Evolutionary conservation across 2,113 vertebrate genomes (phyloP).

Genomic region (Clarias magur): DNA sequence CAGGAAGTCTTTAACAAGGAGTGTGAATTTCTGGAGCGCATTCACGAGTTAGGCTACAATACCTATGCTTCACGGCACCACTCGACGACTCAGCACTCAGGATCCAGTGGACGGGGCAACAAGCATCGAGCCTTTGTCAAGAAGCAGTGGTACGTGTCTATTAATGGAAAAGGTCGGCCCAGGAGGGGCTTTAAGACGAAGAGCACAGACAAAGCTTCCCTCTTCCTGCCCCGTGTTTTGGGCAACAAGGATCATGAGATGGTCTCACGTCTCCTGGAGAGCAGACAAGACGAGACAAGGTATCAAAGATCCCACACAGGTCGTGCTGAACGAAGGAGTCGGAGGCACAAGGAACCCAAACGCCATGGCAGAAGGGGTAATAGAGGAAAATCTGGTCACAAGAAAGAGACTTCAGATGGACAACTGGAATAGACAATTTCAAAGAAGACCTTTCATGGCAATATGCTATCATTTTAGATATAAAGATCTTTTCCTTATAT

Average conservation of each 20-base stretch:
- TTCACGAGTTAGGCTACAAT: constrained; percentile 94
- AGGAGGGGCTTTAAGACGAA: constrained; percentile 90
- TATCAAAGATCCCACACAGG: constrained; percentile 56
- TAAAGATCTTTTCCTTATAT: constrained; percentile 24
- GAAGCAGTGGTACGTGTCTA: constrained; percentile 93
- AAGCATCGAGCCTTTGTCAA: constrained; percentile 74
- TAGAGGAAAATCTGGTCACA: constrained; percentile 34
- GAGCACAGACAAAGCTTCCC: constrained; percentile 92
- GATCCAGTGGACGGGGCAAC: constrained; percentile 41
- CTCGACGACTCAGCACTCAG: constrained; percentile 67
- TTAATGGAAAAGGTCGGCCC: constrained; percentile 95
- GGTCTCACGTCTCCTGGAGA: constrained; percentile 69
- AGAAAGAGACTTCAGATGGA: constrained; percentile 11
- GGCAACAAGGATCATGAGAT: constrained; percentile 92
- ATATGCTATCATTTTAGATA: constrained; percentile 27
- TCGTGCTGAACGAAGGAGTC: constrained; percentile 41
- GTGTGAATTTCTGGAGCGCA: constrained; percentile 94
- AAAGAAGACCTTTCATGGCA: constrained; percentile 12
- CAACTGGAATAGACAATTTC: constrained; percentile 2
- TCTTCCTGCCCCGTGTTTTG: constrained; percentile 93
- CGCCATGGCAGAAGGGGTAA: constrained; percentile 37
- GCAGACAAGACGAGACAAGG: constrained; percentile 35
- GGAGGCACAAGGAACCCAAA: constrained; percentile 46
- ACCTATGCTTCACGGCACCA: constrained; percentile 89
- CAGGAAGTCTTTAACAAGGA: constrained; percentile 88